phyloP scores from a whole-genome alignment of 1,140 invertebrate species.

The Pygmarrhopalites habei region DNA sequence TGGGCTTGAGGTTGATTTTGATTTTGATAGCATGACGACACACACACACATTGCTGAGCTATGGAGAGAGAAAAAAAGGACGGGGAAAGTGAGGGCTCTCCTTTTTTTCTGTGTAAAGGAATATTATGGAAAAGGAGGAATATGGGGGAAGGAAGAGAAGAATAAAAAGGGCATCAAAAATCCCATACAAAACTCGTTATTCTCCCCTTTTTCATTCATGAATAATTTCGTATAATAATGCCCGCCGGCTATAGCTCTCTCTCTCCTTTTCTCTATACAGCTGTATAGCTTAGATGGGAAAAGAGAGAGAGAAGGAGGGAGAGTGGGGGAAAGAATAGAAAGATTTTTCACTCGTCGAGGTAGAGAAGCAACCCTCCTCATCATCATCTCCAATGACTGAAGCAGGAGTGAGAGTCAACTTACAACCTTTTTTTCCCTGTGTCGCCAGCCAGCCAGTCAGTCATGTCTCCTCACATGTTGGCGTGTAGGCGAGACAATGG shows the following conservation, averaged over 20 bases:
- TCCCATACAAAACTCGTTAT: slow-evolving; percentile 39
- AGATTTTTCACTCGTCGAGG: too few species aligned
- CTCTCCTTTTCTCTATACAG: background rate
- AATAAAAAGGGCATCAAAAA: slow-evolving; percentile 35
- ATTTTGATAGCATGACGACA: slow-evolving; percentile 3
- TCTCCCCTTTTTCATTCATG: slow-evolving; percentile 39
- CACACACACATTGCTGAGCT: too few species aligned
- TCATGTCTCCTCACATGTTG: too few species aligned
- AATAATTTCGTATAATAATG: slow-evolving; percentile 41
- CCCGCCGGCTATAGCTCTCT: slow-evolving; percentile 24
- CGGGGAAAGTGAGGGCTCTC: background rate
- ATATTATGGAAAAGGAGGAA: slow-evolving; percentile 1
- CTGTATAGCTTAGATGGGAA: too few species aligned
- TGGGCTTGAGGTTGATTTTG: slow-evolving; percentile 18
- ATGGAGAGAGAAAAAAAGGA: background rate
- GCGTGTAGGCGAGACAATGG: too few species aligned
- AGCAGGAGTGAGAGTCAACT: too few species aligned
- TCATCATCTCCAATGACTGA: too few species aligned
- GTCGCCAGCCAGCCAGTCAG: too few species aligned
- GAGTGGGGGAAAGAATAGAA: too few species aligned
- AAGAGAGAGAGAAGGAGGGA: too few species aligned
- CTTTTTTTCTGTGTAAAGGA: background rate
- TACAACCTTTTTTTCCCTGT: too few species aligned
- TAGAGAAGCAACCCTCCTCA: too few species aligned
- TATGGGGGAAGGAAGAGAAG: slow-evolving; percentile 11